A percentile compares a stretch with the other conserved stretches of the same genome.
Conservation (phyloP, 2,797 vertebrate species). For the Paguma larvata region DNA sequence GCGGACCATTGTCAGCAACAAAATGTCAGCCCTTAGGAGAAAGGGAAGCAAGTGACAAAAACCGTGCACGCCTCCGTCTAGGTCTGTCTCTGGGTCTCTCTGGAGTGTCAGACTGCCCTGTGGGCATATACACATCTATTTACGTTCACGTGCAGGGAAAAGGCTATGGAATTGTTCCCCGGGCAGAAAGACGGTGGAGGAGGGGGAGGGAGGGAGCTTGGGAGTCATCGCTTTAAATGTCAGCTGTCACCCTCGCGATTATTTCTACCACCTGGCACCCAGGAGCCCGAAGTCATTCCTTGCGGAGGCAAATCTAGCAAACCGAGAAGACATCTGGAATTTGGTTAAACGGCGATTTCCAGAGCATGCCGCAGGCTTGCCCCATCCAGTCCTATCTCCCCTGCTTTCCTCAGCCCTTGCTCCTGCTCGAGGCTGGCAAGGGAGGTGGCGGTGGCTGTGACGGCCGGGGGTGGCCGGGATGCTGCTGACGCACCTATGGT, state of each 20-base stretch:
- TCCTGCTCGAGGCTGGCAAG: neutral
- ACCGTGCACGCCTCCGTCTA: rapidly evolving
- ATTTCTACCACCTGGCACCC: neutral
- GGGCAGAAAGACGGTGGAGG: neutral
- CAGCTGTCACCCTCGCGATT: neutral
- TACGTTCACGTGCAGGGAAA: neutral
- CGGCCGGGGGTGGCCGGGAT: too few relatives aligned
- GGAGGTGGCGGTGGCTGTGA: rapidly evolving
- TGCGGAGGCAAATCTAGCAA: neutral
- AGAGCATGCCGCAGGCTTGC: neutral
- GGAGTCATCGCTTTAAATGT: neutral
- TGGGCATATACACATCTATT: neutral
- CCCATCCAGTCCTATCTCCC: neutral
- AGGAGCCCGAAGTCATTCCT: neutral
- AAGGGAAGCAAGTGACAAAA: neutral
- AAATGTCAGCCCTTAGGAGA: neutral
- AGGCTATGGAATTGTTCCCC: neutral
- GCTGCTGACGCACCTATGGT: neutral
- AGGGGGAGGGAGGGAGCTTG: neutral
- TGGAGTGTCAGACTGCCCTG: neutral
- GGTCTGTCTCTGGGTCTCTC: neutral
- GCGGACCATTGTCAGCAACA: neutral
- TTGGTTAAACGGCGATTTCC: neutral
- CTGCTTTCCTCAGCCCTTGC: neutral
- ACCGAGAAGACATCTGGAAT: neutral